A percentile compares a stretch with the other conserved stretches of the same genome.
These are phyloP conservation scores for Himalopsyche tibetana DNA, from an alignment of 2,888 invertebrate genomes.

Conservation along the genomic window DNA sequence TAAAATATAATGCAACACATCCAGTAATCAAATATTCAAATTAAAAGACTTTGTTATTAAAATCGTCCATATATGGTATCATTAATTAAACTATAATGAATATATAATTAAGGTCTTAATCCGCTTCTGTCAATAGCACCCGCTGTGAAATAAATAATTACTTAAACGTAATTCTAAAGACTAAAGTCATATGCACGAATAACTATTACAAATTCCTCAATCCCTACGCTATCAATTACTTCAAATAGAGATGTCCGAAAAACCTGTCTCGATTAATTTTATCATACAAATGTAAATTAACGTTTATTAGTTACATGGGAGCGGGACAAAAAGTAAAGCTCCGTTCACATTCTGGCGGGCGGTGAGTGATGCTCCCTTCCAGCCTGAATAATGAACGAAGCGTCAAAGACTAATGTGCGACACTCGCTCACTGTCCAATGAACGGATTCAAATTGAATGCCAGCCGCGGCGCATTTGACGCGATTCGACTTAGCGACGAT, in stretches of 20 bases:
- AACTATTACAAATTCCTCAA: neutral
- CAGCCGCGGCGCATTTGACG: conserved; percentile 31
- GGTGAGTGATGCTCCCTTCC: conserved; percentile 55
- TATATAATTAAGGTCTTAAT: no score
- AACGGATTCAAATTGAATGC: conserved; percentile 53
- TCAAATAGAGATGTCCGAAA: conserved; percentile 11
- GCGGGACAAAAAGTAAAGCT: conserved; percentile 44
- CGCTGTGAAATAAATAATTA: no score
- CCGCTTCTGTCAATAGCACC: no score
- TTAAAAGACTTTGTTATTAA: no score
- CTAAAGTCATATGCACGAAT: neutral
- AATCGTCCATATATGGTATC: no score
- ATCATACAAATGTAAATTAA: conserved; percentile 28
- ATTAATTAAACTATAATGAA: no score
- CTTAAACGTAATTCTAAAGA: no score
- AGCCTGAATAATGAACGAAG: conserved; percentile 62
- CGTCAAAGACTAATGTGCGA: conserved; percentile 62
- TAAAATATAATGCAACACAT: no score
- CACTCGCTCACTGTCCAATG: conserved; percentile 62
- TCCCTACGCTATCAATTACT: conserved; percentile 14
- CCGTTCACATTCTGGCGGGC: conserved; percentile 45
- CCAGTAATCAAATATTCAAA: no score
- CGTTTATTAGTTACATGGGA: conserved; percentile 36
- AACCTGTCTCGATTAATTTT: conserved; percentile 24
- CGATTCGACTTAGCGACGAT: neutral